Evolutionary conservation across 2,888 invertebrate genomes (phyloP).

Genomic region (Malachius bipustulatus): DNA sequence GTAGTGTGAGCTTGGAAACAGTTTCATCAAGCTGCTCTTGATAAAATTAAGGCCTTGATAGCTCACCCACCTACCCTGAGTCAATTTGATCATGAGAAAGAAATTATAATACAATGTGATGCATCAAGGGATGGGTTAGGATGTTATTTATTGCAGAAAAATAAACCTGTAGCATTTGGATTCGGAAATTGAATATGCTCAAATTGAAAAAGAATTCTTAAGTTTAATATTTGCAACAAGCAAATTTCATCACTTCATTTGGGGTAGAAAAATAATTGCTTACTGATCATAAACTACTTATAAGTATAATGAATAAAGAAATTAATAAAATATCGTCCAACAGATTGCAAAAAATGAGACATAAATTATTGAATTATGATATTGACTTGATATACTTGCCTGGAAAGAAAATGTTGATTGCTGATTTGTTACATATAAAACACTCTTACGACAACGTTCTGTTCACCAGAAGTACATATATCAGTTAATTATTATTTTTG

Average conservation of each 20-base stretch:
- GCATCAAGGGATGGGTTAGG: slow-evolving; percentile 16
- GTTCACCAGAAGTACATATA: too few relatives aligned
- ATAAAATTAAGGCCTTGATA: slow-evolving; percentile 5
- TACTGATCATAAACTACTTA: slow-evolving; percentile 16
- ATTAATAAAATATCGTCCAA: slow-evolving; percentile 17
- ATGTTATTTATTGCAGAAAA: slow-evolving; percentile 17
- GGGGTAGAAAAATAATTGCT: slow-evolving; percentile 14
- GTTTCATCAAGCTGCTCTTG: background rate
- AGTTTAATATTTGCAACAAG: slow-evolving; percentile 18
- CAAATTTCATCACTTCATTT: slow-evolving; percentile 20
- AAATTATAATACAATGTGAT: slow-evolving; percentile 15
- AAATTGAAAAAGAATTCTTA: slow-evolving; percentile 23
- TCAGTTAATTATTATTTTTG: too few relatives aligned
- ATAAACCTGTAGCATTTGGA: slow-evolving; percentile 12
- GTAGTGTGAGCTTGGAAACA: background rate
- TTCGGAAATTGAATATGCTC: slow-evolving; percentile 19
- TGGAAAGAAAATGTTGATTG: slow-evolving; percentile 10
- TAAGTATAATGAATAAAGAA: slow-evolving; percentile 13
- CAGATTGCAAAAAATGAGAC: slow-evolving; percentile 14
- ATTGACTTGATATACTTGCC: slow-evolving; percentile 10
- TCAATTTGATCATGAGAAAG: slow-evolving; percentile 13
- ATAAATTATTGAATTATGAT: slow-evolving; percentile 12
- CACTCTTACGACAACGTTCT: too few relatives aligned
- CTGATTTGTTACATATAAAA: slow-evolving; percentile 9
- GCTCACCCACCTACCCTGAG: slow-evolving; percentile 13